phyloP scores from a whole-genome alignment of 2,113 vertebrate species.

The Podarcis raffonei region DNA sequence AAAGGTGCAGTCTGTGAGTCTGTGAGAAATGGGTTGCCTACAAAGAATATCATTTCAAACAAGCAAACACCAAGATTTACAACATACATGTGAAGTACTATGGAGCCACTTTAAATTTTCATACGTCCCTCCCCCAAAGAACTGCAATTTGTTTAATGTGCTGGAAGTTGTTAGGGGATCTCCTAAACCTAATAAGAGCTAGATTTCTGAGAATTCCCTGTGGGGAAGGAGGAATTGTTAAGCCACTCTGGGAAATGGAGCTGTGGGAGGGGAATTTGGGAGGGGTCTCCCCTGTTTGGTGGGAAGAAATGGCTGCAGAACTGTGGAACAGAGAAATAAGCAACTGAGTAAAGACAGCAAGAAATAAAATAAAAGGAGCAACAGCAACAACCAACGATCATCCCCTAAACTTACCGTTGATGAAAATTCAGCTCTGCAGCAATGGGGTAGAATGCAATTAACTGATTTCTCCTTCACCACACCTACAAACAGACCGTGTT shows the following conservation, averaged over 20 bases:
- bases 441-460: neutral
- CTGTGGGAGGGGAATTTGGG: neutral
- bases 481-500: neutral
- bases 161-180: too few relatives aligned
- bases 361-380: neutral
- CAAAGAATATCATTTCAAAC: too few relatives aligned
- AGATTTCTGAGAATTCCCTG: too few relatives aligned
- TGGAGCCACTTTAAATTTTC: too few relatives aligned
- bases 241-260: neutral
- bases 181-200: too few relatives aligned
- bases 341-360: neutral
- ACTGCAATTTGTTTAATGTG: too few relatives aligned
- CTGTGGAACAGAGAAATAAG: neutral
- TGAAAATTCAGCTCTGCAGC: neutral
- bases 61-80: neutral
- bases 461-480: neutral
- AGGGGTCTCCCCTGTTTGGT: neutral
- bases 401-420: neutral
- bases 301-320: neutral
- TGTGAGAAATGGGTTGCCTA: neutral
- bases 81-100: too few relatives aligned
- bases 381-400: too few relatives aligned
- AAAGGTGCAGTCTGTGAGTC: neutral
- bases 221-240: too few relatives aligned
- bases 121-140: too few relatives aligned